Evolutionary conservation across 2,888 invertebrate genomes (phyloP), one percentile per base, ranked within the genome.

Genomic region (Platycnemis pennipes): DNA sequence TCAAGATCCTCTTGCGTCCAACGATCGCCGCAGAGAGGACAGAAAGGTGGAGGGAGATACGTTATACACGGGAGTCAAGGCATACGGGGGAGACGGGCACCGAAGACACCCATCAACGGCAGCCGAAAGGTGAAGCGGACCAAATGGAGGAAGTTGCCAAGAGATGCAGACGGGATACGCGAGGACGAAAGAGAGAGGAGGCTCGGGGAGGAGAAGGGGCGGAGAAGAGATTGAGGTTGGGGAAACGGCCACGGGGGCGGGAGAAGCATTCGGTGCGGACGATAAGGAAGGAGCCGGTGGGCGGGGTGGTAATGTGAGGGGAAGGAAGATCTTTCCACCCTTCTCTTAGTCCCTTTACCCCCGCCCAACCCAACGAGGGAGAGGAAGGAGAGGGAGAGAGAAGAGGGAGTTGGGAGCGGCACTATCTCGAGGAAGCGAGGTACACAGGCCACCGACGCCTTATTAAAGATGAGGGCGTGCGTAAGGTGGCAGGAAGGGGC

Each of bases 231-330:
- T 63, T 53, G 88, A 63, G 94, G 86, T 46, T 63, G 94, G 63
- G 86, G 94, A 95, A 91, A 94, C 88, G 95, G 94, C 94, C 95
- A 95, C 95, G 95, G 95, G 95, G 37, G 77, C 3, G 77, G 69
- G 13, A 7, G 69, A 69, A 31, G 37, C 11, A 37, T 77, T 77
- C 37, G 77, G 77, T 37, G 69, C 69, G 5, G 7, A 69, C 69
- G 77, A 77, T 77, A 77, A 77, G 77, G 77, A 77, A 77, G 77
- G 11, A 37, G 77, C 7, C 37, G 77, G 77, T 77, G 77, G 77
- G 77, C 2, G 77, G 77, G 5, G 77, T 1, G 37, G 77, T 77
- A 77, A 77, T 77, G 77, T 77, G 77, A 77, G 77, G 37, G 77
- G 77, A 77, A 26, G 37, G 37, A 77, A 31, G 37, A 77, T 37